phyloP scores from a whole-genome alignment of 2,113 vertebrate genomes.

The Perca fluviatilis region DNA sequence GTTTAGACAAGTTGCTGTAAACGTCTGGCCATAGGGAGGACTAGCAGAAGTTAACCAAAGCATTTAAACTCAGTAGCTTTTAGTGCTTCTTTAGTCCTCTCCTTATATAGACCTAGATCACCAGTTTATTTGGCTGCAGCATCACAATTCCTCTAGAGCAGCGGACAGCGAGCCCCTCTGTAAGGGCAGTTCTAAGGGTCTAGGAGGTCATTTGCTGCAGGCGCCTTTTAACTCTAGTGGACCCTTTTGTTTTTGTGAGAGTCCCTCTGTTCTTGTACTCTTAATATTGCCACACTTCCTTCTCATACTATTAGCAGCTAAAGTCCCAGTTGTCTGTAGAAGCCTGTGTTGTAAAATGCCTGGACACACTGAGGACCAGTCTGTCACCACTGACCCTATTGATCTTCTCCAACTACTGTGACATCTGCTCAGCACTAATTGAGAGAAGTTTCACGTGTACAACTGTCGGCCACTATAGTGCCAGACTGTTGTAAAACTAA shows the following conservation, averaged over 20 bases:
- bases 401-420: slow-evolving; percentile 67
- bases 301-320: slow-evolving; percentile 37
- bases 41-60: slow-evolving; percentile 46
- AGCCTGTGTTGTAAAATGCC: slow-evolving; percentile 62
- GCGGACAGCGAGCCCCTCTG: slow-evolving; percentile 44
- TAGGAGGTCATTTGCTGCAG: slow-evolving; percentile 59
- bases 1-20: slow-evolving; percentile 80
- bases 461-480: slow-evolving; percentile 52
- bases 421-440: slow-evolving; percentile 78
- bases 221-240: slow-evolving; percentile 21
- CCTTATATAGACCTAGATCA: slow-evolving; percentile 74
- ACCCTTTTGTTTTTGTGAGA: slow-evolving; percentile 53
- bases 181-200: slow-evolving; percentile 42
- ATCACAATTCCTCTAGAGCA: slow-evolving; percentile 38
- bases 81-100: slow-evolving; percentile 42
- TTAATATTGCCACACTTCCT: slow-evolving; percentile 40
- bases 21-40: slow-evolving; percentile 65
- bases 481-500: slow-evolving; percentile 63
- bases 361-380: slow-evolving; percentile 44
- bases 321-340: slow-evolving; percentile 26
- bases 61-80: slow-evolving; percentile 64
- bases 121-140: slow-evolving; percentile 42
- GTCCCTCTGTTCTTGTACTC: slow-evolving; percentile 53
- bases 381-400: slow-evolving; percentile 72
- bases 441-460: slow-evolving; percentile 61